Evolutionary conservation across 2,113 vertebrate species (phyloP), one percentile per base, ranked within the genome.

Genomic region (Gambusia affinis): DNA sequence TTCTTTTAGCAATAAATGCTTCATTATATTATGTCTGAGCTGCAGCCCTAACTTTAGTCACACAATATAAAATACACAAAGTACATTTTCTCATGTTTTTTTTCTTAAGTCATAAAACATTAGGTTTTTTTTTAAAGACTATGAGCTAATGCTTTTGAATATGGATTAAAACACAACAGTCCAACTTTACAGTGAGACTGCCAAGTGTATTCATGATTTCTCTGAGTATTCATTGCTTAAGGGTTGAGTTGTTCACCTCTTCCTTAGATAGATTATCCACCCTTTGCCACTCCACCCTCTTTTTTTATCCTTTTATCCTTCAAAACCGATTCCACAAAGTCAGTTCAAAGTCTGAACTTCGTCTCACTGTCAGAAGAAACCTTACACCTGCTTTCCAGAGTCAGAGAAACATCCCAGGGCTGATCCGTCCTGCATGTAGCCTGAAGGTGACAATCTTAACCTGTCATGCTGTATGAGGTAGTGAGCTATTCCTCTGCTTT

Each of bases 341-440:
- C 81, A 78, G 76, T 92, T 92, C 88, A 91, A 88, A 91, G 87
- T 81, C 72, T 77, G 73, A 70, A 75, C 82, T 81, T 72, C 65
- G 57, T 60, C 73, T 78, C 2, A 24, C 63, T 84, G 81, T 79
- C 84, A 83, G 77, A 60, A 51, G 90, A 88, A 92, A 92, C 82
- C 68, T 69, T 83, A 92, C 67, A 90, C 86, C 61, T 75, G 81
- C 19, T 83, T 77, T 65, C 70, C 64, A 47, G 72, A 71, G 67
- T 76, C 54, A 54, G 67, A 78, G 74, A 69, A 80, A 65, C 74
- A 66, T 86, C 83, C 63, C 66, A 1, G 37, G n/a, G 65, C 70
- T 30, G 78, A 80, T 88, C 83, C 81, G 85, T 76, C 87, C 80
- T 87, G 79, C 57, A 70, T 24, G 24, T 42, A 31, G 62, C 76